These are phyloP conservation scores for Agriopis aurantiaria DNA, from an alignment of 2,888 invertebrate species.

Conservation along the genomic window DNA sequence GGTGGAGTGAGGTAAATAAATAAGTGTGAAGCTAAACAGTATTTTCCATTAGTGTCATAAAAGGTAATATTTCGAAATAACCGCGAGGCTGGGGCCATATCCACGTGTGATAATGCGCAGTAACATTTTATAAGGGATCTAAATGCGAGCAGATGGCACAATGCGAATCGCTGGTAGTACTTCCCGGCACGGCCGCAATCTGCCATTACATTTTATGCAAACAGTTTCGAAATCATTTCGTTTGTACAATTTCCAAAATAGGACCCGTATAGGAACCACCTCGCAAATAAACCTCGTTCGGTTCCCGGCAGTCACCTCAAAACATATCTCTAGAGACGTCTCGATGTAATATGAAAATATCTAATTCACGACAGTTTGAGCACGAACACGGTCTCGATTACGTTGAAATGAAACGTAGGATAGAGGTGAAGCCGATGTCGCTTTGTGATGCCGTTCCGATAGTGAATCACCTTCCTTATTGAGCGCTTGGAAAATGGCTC, in stretches of 20 bases:
- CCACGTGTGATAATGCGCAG: slow-evolving; percentile 84
- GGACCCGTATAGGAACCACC: slow-evolving; percentile 35
- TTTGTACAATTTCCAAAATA: slow-evolving; percentile 68
- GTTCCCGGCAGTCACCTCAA: not conserved
- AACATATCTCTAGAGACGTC: not conserved
- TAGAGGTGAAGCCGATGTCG: slow-evolving; percentile 33
- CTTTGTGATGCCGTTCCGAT: slow-evolving; percentile 36
- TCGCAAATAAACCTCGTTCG: slow-evolving; percentile 20
- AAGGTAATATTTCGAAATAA: slow-evolving; percentile 80
- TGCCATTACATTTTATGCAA: slow-evolving; percentile 84
- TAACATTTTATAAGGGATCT: slow-evolving; percentile 85
- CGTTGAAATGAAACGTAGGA: slow-evolving; percentile 34
- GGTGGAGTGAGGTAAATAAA: slow-evolving; percentile 65
- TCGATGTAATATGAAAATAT: slow-evolving; percentile 19
- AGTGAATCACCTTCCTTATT: slow-evolving; percentile 42
- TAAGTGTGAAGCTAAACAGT: slow-evolving; percentile 74
- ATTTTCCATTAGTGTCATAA: slow-evolving; percentile 83
- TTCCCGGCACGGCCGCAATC: slow-evolving; percentile 78
- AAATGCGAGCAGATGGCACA: slow-evolving; percentile 84
- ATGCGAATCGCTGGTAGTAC: slow-evolving; percentile 77
- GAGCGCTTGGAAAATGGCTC: slow-evolving; percentile 41
- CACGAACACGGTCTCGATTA: slow-evolving; percentile 32
- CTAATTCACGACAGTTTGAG: slow-evolving; percentile 35
- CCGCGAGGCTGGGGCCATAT: slow-evolving; percentile 72
- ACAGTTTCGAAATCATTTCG: slow-evolving; percentile 76